phyloP scores from a whole-genome alignment of 2,113 vertebrate species.

The Leptodactylus fuscus region DNA sequence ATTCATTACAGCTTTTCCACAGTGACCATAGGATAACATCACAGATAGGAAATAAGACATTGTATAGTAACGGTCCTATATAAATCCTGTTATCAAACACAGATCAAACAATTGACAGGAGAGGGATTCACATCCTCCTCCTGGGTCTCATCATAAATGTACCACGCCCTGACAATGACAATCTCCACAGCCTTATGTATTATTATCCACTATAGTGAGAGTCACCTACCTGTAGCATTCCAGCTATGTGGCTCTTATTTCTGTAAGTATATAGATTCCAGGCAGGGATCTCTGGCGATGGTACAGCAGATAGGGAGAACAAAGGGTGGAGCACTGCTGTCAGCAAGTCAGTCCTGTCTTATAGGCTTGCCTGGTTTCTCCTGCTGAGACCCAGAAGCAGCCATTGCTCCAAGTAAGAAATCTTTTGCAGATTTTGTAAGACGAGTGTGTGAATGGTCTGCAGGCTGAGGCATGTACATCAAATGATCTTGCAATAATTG shows the following conservation, averaged over 20 bases:
- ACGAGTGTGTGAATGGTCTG: not conserved
- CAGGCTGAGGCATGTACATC: constrained; percentile 22
- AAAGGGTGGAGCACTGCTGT: constrained; percentile 9
- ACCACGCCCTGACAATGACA: not conserved
- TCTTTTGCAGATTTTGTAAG: not conserved
- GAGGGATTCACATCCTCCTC: not conserved
- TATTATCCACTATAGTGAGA: not conserved
- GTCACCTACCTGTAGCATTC: constrained; percentile 38
- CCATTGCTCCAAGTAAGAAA: constrained; percentile 8
- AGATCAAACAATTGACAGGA: not conserved
- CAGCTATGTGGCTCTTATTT: not conserved
- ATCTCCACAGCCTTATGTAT: not conserved
- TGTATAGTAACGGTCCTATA: too few relatives aligned
- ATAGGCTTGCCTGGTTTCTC: not conserved
- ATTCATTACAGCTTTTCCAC: not conserved
- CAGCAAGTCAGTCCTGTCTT: constrained; percentile 27
- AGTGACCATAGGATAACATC: not conserved
- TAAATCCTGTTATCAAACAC: too few relatives aligned
- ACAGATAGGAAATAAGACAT: too few relatives aligned
- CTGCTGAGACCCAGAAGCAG: constrained; percentile 3
- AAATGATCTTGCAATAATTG: not conserved
- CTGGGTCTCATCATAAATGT: not conserved
- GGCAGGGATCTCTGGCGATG: not conserved
- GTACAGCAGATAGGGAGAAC: constrained; percentile 24
- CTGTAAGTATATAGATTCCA: not conserved